Evolutionary conservation across 2,888 invertebrate species (phyloP), one percentile per base, ranked within the genome.

Genomic region (Helobdella robusta): DNA sequence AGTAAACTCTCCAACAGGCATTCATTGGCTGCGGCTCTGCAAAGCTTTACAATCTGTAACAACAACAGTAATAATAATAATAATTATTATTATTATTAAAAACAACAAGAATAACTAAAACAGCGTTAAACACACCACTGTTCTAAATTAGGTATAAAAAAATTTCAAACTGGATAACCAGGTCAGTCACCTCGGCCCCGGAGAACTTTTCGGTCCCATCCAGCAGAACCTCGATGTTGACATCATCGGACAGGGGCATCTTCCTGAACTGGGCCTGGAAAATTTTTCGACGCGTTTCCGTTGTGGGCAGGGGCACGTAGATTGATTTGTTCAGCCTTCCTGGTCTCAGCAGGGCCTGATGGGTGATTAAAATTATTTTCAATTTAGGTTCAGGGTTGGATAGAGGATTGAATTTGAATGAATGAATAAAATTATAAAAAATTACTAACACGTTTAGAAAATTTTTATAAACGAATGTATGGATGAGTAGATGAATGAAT

Each of bases 221-320:
- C 0, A 89, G 88, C 54, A 95, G 80, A 64, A 81, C 81, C 4
- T 86, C 83, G 0, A 89, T 72, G 35, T 72, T 85, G 76, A 88
- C 85, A 68, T 76, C 75, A 15, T 80, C 79, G 18, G 74, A 73
- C 3, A 83, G 78, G 0, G 89, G 88, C 86, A 89, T 91, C 76
- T 85, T 86, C 1, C 77, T 78, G 18, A 92, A 79, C 76, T 88
- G 87, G 48, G 94, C 84, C 65, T 83, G 82, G 59, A 97, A 85
- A 70, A 98, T 94, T 75, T 89, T 89, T 61, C 81, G 75, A 69
- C 97, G 83, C 0, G 93, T 91, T 56, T 84, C 83, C 0, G 80
- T 80, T 79, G 93, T 88, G 0, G 97, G 97, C 64, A 98, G 80
- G 0, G 91, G 89, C 0, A 98, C 94, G 76, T 97, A 92, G 64